Percentiles rank a stretch among this genome's conserved stretches.
These are phyloP conservation scores for Castor canadensis DNA, from an alignment of 2,113 vertebrate genomes.

Conservation along the genomic window DNA sequence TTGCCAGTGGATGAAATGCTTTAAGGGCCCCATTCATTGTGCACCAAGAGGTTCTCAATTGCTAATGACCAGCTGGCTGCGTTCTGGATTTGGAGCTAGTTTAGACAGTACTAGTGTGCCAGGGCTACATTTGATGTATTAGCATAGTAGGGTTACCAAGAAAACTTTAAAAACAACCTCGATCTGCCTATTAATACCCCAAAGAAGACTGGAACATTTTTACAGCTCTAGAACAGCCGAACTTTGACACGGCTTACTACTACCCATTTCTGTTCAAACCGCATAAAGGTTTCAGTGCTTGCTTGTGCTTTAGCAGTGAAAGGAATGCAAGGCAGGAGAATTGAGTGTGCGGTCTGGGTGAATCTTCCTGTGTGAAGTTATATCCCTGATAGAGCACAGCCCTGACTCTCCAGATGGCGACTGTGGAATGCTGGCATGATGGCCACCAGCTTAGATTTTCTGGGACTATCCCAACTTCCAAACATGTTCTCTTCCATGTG, in stretches of 20 bases:
- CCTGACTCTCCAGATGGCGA: neutral
- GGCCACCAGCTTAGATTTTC: constrained; percentile 29
- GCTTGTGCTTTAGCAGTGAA: neutral
- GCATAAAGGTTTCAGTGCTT: neutral
- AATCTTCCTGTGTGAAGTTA: neutral
- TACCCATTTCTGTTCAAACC: neutral
- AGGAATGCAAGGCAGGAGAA: constrained; percentile 14
- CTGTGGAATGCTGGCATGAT: neutral
- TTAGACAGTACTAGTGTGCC: neutral
- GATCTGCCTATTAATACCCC: neutral
- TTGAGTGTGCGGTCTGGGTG: neutral
- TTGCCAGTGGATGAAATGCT: neutral
- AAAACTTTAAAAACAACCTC: neutral
- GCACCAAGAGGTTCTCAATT: neutral
- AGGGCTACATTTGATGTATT: neutral
- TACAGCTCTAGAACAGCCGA: neutral
- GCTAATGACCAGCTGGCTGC: neutral
- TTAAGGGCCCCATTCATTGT: neutral
- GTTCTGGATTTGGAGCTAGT: neutral
- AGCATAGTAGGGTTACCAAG: neutral
- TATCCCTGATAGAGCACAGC: neutral
- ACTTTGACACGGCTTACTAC: neutral
- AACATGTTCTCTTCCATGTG: neutral
- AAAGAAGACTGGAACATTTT: neutral
- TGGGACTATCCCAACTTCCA: neutral